Percentiles rank a stretch among this genome's conserved stretches.
phyloP scores from a whole-genome alignment of 2,888 invertebrate genomes.

The Sylvicola cinctus region DNA sequence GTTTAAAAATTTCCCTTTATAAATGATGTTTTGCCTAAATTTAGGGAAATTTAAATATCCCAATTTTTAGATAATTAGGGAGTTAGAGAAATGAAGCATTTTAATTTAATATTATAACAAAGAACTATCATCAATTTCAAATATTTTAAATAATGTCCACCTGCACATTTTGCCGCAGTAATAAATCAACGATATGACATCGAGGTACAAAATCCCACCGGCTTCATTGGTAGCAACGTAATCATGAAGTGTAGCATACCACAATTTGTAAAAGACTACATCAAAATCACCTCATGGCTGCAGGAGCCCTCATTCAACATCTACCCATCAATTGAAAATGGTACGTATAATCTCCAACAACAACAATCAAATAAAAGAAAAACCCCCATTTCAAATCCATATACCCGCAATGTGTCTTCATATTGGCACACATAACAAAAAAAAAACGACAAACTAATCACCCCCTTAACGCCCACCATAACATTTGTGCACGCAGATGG shows the following conservation, averaged over 20 bases:
- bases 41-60: too few relatives aligned
- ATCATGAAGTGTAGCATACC: constrained; percentile 33
- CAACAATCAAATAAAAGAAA: too few relatives aligned
- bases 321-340: constrained; percentile 31
- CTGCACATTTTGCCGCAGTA: constrained; percentile 19
- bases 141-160: too few relatives aligned
- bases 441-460: neutral
- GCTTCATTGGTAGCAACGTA: constrained; percentile 32
- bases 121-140: too few relatives aligned
- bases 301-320: constrained; percentile 34
- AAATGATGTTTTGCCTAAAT: too few relatives aligned
- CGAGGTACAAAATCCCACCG: constrained; percentile 34
- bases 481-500: constrained; percentile 28
- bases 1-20: too few relatives aligned
- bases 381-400: too few relatives aligned
- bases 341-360: constrained; percentile 23
- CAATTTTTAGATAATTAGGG: too few relatives aligned
- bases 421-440: too few relatives aligned
- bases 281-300: constrained; percentile 33
- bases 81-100: too few relatives aligned
- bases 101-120: too few relatives aligned
- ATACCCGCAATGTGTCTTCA: too few relatives aligned
- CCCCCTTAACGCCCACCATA: neutral
- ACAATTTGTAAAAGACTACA: constrained; percentile 32
- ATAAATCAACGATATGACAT: constrained; percentile 34